phyloP scores from a whole-genome alignment of 2,888 invertebrate species.

The Melinaea marsaeus region DNA sequence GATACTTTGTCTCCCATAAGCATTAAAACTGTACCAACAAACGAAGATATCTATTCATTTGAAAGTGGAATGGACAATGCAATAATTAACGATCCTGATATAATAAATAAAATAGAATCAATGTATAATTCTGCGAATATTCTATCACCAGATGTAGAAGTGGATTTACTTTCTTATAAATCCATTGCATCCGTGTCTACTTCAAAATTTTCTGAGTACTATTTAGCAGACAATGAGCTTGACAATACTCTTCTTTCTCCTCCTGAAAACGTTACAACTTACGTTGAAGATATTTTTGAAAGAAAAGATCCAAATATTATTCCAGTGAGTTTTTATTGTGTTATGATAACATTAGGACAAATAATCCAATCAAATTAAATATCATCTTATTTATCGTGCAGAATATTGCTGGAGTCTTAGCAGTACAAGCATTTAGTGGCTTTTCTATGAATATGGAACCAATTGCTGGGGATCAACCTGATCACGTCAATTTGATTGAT shows the following conservation, averaged over 20 bases:
- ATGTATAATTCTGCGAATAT: slow-evolving; percentile 27
- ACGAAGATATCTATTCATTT: slow-evolving; percentile 37
- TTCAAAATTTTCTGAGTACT: slow-evolving; percentile 55
- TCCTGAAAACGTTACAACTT: slow-evolving; percentile 30
- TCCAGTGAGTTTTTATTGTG: slow-evolving; percentile 38
- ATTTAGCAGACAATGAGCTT: slow-evolving; percentile 48
- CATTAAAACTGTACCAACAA: slow-evolving; percentile 40
- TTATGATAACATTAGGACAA: not conserved
- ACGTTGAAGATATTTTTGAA: slow-evolving; percentile 58
- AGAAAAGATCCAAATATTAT: slow-evolving; percentile 45
- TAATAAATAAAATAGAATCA: slow-evolving; percentile 35
- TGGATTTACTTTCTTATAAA: slow-evolving; percentile 55
- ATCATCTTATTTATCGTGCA: slow-evolving; percentile 29
- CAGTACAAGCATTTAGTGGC: slow-evolving; percentile 61
- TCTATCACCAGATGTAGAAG: slow-evolving; percentile 31
- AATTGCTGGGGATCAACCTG: slow-evolving; percentile 51
- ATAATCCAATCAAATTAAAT: not conserved
- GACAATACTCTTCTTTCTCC: slow-evolving; percentile 29
- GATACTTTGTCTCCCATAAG: slow-evolving; percentile 38
- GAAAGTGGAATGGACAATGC: slow-evolving; percentile 39
- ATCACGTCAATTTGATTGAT: slow-evolving; percentile 55
- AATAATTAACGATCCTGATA: slow-evolving; percentile 26
- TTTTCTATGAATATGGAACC: slow-evolving; percentile 54
- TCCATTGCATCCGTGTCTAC: slow-evolving; percentile 48
- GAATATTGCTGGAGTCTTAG: slow-evolving; percentile 47